phyloP scores from a whole-genome alignment of 2,888 invertebrate genomes.

The Apamea anceps region DNA sequence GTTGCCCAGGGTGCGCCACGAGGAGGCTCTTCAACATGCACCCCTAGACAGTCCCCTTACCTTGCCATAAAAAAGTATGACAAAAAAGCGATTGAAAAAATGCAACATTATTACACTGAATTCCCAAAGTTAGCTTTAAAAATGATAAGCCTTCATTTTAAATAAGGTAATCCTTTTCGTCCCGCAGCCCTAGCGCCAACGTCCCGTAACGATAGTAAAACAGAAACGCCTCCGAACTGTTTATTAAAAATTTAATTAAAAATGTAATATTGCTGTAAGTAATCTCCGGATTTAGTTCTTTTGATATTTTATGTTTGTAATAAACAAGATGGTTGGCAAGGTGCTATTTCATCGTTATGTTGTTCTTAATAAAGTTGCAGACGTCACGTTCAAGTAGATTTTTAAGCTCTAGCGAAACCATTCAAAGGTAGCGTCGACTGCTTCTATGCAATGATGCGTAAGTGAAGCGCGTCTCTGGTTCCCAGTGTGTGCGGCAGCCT shows the following conservation, averaged over 20 bases:
- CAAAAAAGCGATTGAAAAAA: background rate
- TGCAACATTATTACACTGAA: constrained; percentile 6
- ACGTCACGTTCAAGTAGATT: background rate
- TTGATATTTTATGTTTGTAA: constrained; percentile 54
- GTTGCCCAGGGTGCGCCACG: too few species aligned
- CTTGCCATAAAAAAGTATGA: background rate
- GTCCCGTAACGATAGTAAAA: constrained; percentile 58
- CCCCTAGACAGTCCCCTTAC: background rate
- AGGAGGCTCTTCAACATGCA: too few species aligned
- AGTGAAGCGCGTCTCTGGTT: background rate
- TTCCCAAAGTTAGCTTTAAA: constrained; percentile 24
- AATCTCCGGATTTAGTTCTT: constrained; percentile 65
- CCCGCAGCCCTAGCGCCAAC: constrained; percentile 8
- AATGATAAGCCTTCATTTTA: constrained; percentile 49
- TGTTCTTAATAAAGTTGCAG: constrained; percentile 29
- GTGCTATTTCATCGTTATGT: constrained; percentile 30
- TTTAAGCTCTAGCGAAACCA: background rate
- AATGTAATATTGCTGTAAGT: constrained; percentile 58
- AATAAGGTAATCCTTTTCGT: constrained; percentile 59
- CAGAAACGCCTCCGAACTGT: constrained; percentile 57
- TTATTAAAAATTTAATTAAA: constrained; percentile 72
- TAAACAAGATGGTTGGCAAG: constrained; percentile 49
- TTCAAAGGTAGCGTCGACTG: background rate
- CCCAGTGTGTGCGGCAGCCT: background rate
- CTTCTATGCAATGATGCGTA: background rate